These are phyloP conservation scores for Pelobates cultripes DNA, from an alignment of 2,797 vertebrate genomes.

Conservation along the genomic window DNA sequence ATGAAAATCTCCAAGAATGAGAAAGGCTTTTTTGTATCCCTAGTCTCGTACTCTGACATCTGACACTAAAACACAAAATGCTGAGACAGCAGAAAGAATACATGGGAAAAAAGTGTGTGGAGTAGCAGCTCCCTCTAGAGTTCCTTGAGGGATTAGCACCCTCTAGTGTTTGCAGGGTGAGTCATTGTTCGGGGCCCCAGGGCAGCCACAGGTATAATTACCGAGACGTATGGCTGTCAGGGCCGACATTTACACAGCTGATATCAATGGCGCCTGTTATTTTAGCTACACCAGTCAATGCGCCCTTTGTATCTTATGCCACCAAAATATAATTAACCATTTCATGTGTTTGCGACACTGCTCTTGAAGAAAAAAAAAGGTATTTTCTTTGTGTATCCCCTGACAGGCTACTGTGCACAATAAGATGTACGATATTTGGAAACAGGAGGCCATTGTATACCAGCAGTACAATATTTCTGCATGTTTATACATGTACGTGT, in stretches of 20 bases:
- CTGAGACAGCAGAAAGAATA: background rate
- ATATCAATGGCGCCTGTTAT: conserved; percentile 5
- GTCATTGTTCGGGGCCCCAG: background rate
- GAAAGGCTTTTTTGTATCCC: background rate
- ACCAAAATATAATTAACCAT: background rate
- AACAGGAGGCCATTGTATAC: too few species aligned
- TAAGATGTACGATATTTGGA: background rate
- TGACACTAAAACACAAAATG: background rate
- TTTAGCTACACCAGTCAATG: conserved; percentile 7
- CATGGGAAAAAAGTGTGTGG: background rate
- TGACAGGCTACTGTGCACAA: background rate
- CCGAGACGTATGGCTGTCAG: background rate
- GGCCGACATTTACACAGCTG: conserved; percentile 4
- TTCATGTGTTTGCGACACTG: background rate
- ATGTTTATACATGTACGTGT: too few species aligned
- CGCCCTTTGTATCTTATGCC: background rate
- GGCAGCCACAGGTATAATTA: conserved; percentile 3
- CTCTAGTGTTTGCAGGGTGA: background rate
- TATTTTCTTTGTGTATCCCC: background rate
- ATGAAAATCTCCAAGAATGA: background rate
- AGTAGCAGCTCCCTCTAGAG: conserved; percentile 27
- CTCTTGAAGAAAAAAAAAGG: background rate
- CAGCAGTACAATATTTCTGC: too few species aligned
- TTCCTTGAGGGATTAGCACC: background rate
- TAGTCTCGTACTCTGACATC: background rate